These are phyloP conservation scores for Yponomeuta malinellus DNA, from an alignment of 2,888 invertebrate species.

Conservation along the genomic window DNA sequence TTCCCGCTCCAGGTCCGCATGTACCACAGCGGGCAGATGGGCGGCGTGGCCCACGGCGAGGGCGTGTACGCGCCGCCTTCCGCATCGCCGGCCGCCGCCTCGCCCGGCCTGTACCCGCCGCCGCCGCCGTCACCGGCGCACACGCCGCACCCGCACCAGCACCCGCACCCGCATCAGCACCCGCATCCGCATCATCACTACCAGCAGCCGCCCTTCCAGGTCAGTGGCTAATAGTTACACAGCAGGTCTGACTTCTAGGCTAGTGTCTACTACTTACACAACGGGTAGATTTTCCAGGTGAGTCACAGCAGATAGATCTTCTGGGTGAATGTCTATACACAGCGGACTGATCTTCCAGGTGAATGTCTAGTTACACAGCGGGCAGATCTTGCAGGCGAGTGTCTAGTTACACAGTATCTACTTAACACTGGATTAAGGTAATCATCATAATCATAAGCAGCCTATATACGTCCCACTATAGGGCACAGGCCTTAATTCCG, in stretches of 20 bases:
- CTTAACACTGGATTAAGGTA: no score
- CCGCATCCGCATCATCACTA: conserved; percentile 42
- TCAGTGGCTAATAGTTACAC: conserved; percentile 20
- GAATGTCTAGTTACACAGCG: conserved; percentile 29
- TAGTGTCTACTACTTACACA: no score
- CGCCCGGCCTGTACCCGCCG: conserved; percentile 67
- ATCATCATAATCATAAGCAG: no score
- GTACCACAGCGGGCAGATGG: conserved; percentile 68
- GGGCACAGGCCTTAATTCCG: no score
- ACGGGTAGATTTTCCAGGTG: neutral
- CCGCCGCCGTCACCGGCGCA: conserved; percentile 69
- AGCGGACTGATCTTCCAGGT: neutral
- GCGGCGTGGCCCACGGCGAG: conserved; percentile 34
- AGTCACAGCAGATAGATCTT: no score
- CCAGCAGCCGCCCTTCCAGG: conserved; percentile 69
- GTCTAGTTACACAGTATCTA: no score
- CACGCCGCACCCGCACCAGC: conserved; percentile 59
- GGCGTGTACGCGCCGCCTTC: conserved; percentile 48
- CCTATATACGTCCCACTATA: no score
- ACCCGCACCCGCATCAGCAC: conserved; percentile 26
- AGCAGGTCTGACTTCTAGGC: neutral
- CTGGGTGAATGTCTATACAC: no score
- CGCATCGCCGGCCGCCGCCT: conserved; percentile 61
- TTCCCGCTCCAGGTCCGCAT: conserved; percentile 75
- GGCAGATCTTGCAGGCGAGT: conserved; percentile 58